These are phyloP conservation scores for Muscina levida DNA, from an alignment of 2,888 invertebrate genomes.

Conservation along the genomic window DNA sequence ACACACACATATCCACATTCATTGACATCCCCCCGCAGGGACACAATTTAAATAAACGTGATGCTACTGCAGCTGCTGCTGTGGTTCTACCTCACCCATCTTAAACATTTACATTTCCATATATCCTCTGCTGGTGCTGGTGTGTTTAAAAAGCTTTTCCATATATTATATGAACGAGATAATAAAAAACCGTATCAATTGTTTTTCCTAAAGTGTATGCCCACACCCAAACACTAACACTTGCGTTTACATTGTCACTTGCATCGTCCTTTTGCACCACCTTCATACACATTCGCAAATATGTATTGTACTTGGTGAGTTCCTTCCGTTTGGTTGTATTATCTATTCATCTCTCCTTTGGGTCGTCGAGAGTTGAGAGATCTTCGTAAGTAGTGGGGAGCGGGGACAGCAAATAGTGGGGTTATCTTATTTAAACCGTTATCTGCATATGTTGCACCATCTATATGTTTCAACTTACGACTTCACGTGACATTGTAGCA, in stretches of 20 bases:
- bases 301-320: constrained; percentile 9
- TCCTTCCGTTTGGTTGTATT: neutral
- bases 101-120: too few relatives aligned
- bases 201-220: constrained; percentile 40
- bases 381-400: neutral
- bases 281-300: too few relatives aligned
- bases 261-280: constrained; percentile 25
- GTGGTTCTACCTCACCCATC: too few relatives aligned
- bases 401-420: constrained; percentile 37
- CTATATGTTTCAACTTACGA: constrained; percentile 46
- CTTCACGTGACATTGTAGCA: constrained; percentile 42
- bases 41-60: neutral
- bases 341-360: neutral
- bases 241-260: constrained; percentile 30
- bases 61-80: too few relatives aligned
- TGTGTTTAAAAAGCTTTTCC: neutral
- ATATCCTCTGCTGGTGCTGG: too few relatives aligned
- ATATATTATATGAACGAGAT: constrained; percentile 17
- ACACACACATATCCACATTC: neutral
- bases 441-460: constrained; percentile 49
- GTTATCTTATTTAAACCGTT: constrained; percentile 54
- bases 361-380: constrained; percentile 4
- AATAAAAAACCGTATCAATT: constrained; percentile 44
- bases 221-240: constrained; percentile 2
- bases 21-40: neutral